These are phyloP conservation scores for Gymnoscopelus microlampas DNA, from an alignment of 2,797 vertebrate species.

Conservation along the genomic window DNA sequence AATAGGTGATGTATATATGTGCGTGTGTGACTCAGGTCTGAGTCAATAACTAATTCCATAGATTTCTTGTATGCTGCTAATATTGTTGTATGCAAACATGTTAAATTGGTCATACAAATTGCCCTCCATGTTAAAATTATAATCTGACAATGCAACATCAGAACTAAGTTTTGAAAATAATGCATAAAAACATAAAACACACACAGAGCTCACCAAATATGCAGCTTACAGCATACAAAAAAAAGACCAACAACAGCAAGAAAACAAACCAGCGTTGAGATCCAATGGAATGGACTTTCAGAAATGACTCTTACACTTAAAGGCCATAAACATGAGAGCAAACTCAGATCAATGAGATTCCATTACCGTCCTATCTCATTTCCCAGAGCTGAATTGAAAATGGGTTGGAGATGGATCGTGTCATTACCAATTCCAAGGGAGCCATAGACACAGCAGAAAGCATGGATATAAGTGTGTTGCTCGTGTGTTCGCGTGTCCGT, in stretches of 20 bases:
- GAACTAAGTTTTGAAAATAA: too few species aligned
- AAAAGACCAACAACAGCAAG: background rate
- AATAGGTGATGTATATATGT: too few species aligned
- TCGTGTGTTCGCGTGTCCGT: conserved; percentile 17
- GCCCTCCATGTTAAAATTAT: too few species aligned
- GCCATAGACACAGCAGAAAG: conserved; percentile 41
- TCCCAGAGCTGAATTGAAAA: conserved; percentile 79
- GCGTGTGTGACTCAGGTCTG: too few species aligned
- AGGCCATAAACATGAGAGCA: conserved; percentile 79
- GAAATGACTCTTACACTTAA: conserved; percentile 77
- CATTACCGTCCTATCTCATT: conserved; percentile 82
- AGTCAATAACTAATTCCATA: too few species aligned
- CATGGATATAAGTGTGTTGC: conserved; percentile 2
- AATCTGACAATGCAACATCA: background rate
- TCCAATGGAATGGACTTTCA: conserved; percentile 59
- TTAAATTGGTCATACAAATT: background rate
- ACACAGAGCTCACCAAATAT: conserved; percentile 33
- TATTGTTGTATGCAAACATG: conserved; percentile 5
- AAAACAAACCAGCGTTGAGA: conserved; percentile 41
- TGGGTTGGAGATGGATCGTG: conserved; percentile 79
- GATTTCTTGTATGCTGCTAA: background rate
- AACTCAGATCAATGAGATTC: conserved; percentile 83
- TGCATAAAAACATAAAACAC: conserved; percentile 8
- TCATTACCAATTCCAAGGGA: conserved; percentile 80
- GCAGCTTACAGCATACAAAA: background rate